Base-by-base conservation (phyloP, 2,888 invertebrate genomes). In the Leucophenga maculata region DNA sequence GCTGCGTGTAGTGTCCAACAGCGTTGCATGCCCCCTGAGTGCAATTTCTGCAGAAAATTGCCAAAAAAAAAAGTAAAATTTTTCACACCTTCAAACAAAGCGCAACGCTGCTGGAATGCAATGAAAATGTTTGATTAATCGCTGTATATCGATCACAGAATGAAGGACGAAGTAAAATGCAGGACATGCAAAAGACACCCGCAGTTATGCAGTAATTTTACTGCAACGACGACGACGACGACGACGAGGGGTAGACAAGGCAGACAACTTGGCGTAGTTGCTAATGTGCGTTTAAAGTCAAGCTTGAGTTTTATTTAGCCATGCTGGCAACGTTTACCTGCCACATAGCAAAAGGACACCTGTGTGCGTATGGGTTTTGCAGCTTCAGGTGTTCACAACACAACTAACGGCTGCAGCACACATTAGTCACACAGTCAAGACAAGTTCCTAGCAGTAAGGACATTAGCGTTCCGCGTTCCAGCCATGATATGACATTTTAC, bases 61-160 rank as follows among this genome's bases (percentile, higher is more conserved):
- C n/a, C 62, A 20, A 64, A 64, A 60, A 64, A 48, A 4, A 26
- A 26, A 26, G 20, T 48, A 64, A 26, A 64, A 64, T 64, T 64
- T 64, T 64, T 64, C 62, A 64, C 62, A 64, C 62, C 62, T 64
- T 22, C 18, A n/a, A 64, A 64, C 62, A 64, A 64, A 48, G 13
- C 22, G 8, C n/a, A 1, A 14, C 62, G 13, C 62, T 48, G 62
- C 44, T 48, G 62, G 62, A 64, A 32, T 32, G 32, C 26, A 48
- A 22, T 64, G 48, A 48, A 18, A 60, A 46, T 31, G 26, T 13
- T 46, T 64, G 62, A 64, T 64, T 64, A 64, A 64, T 64, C 62
- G 62, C 16, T 14, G n/a, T 64, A 46, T 64, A 64, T 64, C 62
- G 62, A 64, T 64, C 62, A 64, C 62, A 22, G 32, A 14, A 3